Evolutionary conservation across 2,888 invertebrate genomes (phyloP).

Genomic region (Agrilus cyanescens): DNA sequence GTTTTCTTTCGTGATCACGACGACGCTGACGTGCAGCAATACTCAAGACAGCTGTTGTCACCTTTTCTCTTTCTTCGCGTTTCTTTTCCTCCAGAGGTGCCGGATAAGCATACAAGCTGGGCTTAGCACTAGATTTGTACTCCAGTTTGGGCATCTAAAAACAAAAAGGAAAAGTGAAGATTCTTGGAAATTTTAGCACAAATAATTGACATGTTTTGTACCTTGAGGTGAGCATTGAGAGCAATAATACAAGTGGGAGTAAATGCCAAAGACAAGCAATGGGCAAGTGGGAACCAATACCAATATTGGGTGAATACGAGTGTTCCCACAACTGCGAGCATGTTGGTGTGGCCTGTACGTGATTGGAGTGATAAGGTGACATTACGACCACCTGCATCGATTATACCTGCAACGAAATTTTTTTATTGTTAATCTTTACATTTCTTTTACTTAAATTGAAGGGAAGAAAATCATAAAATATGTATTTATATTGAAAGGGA

Average conservation of each 20-base stretch:
- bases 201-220: constrained; percentile 18
- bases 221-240: constrained; percentile 79
- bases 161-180: constrained; percentile 2
- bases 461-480: too few species aligned
- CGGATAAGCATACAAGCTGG: constrained; percentile 93
- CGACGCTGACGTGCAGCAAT: constrained; percentile 89
- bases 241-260: constrained; percentile 93
- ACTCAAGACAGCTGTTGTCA: constrained; percentile 93
- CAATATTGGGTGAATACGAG: constrained; percentile 97
- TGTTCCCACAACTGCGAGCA: constrained; percentile 94
- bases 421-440: too few species aligned
- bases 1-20: constrained; percentile 60
- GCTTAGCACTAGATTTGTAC: constrained; percentile 83
- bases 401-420: constrained; percentile 44
- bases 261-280: constrained; percentile 90
- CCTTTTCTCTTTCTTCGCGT: constrained; percentile 93
- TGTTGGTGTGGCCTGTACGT: constrained; percentile 92
- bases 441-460: too few species aligned
- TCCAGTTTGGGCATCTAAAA: constrained; percentile 81
- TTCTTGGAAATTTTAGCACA: neutral
- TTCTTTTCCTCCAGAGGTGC: constrained; percentile 97
- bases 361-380: constrained; percentile 92
- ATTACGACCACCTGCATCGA: constrained; percentile 84
- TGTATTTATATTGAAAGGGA: too few species aligned
- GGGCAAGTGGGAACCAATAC: constrained; percentile 99